Percentiles rank a stretch among this genome's conserved stretches.
Conservation (phyloP, 1,140 invertebrate species). For the Chymomyza costata region DNA sequence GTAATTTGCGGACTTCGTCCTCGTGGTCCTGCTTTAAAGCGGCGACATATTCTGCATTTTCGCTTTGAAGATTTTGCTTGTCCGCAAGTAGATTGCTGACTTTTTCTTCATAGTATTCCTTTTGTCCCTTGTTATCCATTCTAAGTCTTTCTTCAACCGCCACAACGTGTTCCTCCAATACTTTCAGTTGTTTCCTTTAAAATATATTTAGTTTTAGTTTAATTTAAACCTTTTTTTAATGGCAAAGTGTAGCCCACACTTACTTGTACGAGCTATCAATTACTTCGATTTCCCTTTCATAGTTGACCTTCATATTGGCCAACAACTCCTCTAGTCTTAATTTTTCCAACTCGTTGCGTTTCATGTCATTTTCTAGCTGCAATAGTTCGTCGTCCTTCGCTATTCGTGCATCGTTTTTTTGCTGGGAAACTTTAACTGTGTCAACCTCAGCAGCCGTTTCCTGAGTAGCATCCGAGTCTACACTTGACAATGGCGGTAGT, state of each 20-base stretch:
- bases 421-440: constrained; percentile 7
- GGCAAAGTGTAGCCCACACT: constrained; percentile 16
- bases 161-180: constrained; percentile 74
- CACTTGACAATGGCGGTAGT: neutral
- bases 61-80: constrained; percentile 13
- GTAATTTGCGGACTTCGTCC: constrained; percentile 72
- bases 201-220: too few relatives aligned
- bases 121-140: constrained; percentile 63
- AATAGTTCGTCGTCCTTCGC: constrained; percentile 35
- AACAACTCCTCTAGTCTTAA: constrained; percentile 66
- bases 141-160: constrained; percentile 75
- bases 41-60: constrained; percentile 60
- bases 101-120: constrained; percentile 68
- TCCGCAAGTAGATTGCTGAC: constrained; percentile 46
- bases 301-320: constrained; percentile 67
- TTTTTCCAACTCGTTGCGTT: constrained; percentile 75
- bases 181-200: constrained; percentile 73
- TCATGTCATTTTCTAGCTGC: constrained; percentile 69
- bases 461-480: too few relatives aligned
- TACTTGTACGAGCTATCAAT: constrained; percentile 77
- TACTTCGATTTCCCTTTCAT: constrained; percentile 76
- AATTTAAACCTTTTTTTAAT: too few relatives aligned
- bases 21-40: constrained; percentile 66
- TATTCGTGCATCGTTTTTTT: constrained; percentile 20
- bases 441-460: neutral